Evolutionary conservation across 2,797 vertebrate genomes (phyloP).

Genomic region (Pelobates cultripes): DNA sequence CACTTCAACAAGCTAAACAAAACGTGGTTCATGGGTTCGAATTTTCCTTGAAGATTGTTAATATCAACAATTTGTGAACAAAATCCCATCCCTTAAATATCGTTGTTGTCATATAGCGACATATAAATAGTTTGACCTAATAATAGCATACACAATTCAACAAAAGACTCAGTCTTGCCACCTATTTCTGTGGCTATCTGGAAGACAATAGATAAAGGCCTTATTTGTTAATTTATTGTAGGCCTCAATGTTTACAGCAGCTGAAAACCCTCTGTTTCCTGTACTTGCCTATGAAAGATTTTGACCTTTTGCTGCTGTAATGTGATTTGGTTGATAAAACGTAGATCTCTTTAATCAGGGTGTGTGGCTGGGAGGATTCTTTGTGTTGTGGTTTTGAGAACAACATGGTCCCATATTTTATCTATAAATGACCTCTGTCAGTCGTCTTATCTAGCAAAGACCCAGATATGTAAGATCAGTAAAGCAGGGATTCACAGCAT

Average conservation of each 20-base stretch:
- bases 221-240: neutral
- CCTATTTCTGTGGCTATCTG: too few species aligned
- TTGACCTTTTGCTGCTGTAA: neutral
- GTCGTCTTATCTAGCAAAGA: constrained; percentile 19
- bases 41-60: too few species aligned
- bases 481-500: constrained; percentile 42
- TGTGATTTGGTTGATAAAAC: constrained; percentile 32
- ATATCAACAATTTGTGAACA: too few species aligned
- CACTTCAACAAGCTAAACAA: too few species aligned
- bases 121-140: too few species aligned
- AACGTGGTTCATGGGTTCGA: too few species aligned
- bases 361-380: constrained; percentile 35
- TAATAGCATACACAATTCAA: too few species aligned
- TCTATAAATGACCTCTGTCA: constrained; percentile 27
- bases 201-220: neutral
- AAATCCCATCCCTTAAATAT: too few species aligned
- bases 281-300: constrained; percentile 5
- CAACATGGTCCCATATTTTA: constrained; percentile 1
- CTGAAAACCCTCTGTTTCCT: neutral
- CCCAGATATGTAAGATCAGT: constrained; percentile 20
- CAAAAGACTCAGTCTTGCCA: too few species aligned
- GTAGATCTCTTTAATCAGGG: constrained; percentile 29
- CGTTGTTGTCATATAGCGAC: too few species aligned
- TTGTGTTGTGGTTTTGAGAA: constrained; percentile 13
- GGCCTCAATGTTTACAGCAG: neutral